These are phyloP conservation scores for Falco naumanni DNA, from an alignment of 2,797 vertebrate species.

Conservation along the genomic window DNA sequence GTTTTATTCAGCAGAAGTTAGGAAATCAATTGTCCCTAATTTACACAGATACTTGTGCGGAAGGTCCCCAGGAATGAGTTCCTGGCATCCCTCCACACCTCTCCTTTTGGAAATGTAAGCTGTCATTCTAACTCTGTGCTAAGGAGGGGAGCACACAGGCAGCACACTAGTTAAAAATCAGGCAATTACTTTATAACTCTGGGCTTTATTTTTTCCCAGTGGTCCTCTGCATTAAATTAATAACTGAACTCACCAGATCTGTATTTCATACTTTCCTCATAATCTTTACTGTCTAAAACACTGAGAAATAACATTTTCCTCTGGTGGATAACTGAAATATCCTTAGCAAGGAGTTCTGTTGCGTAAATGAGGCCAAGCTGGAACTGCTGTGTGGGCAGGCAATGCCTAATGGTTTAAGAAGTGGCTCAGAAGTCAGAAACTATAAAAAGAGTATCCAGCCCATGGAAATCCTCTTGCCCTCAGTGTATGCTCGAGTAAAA, in stretches of 20 bases:
- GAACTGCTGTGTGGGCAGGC: neutral
- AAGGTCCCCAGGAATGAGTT: neutral
- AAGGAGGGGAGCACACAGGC: neutral
- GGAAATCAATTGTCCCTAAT: neutral
- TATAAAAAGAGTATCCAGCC: neutral
- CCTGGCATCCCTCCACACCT: neutral
- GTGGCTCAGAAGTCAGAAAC: neutral
- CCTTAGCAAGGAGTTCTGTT: neutral
- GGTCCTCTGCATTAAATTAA: neutral
- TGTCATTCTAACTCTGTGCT: neutral
- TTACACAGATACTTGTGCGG: neutral
- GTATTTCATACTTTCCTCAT: conserved; percentile 3
- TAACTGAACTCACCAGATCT: neutral
- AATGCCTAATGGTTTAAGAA: neutral
- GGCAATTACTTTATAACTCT: conserved; percentile 19
- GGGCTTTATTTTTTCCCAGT: neutral
- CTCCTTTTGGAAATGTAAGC: neutral
- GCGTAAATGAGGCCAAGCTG: neutral
- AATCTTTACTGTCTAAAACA: neutral
- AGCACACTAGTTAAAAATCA: neutral
- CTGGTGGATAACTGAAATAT: neutral
- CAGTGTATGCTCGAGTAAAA: neutral
- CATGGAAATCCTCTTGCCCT: neutral
- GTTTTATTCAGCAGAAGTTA: neutral
- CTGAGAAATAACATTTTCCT: conserved; percentile 2